phyloP scores from a whole-genome alignment of 1,140 invertebrate genomes.

The Agraylea sexmaculata region DNA sequence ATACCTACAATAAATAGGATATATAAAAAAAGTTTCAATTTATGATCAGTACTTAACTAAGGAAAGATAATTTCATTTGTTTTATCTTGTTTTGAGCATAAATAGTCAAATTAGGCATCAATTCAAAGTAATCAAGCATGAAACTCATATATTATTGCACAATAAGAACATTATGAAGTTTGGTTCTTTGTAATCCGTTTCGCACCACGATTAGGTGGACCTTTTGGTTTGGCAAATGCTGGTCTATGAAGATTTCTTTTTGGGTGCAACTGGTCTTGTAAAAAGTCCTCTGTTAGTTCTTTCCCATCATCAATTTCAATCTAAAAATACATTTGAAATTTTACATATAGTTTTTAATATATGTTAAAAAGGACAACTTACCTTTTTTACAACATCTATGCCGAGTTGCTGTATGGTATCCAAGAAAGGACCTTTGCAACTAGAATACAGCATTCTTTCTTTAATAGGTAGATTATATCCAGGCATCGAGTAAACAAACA shows the following conservation, averaged over 20 bases:
- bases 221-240: conserved; percentile 92
- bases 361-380: conserved; percentile 32
- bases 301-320: conserved; percentile 83
- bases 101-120: background rate
- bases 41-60: background rate
- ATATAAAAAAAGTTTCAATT: background rate
- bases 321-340: conserved; percentile 40
- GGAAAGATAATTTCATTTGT: conserved; percentile 3
- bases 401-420: conserved; percentile 67
- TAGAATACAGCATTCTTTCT: conserved; percentile 96
- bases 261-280: conserved; percentile 90
- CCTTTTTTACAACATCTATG: conserved; percentile 71
- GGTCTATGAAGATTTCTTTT: conserved; percentile 80
- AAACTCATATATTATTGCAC: conserved; percentile 1
- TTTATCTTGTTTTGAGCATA: background rate
- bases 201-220: conserved; percentile 81
- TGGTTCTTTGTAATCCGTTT: conserved; percentile 75
- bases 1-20: background rate
- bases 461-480: conserved; percentile 88
- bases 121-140: conserved; percentile 9
- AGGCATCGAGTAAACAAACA: conserved; percentile 97
- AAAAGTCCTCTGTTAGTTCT: conserved; percentile 79
- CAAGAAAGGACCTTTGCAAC: conserved; percentile 82
- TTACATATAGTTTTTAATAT: background rate
- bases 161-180: conserved; percentile 20